These are phyloP conservation scores for Philhelius pedissequus DNA, from an alignment of 2,888 invertebrate species.

Conservation along the genomic window DNA sequence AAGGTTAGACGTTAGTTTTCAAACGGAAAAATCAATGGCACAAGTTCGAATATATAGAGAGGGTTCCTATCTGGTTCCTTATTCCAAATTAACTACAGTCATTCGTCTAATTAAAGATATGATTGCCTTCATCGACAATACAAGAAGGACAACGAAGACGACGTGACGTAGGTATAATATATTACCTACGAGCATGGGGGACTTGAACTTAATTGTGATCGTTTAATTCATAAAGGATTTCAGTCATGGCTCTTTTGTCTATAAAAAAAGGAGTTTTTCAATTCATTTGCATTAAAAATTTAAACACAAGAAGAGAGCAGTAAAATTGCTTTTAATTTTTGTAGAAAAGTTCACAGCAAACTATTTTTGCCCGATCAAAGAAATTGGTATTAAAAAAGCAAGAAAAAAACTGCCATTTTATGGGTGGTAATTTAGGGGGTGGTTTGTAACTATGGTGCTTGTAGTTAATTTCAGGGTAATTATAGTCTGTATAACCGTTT, in stretches of 20 bases:
- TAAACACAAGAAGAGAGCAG: not conserved
- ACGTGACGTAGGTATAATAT: no score
- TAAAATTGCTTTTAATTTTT: slow-evolving; percentile 18
- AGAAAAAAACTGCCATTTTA: not conserved
- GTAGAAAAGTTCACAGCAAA: not conserved
- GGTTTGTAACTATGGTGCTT: not conserved
- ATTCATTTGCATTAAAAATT: slow-evolving; percentile 66
- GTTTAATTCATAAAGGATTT: slow-evolving; percentile 49
- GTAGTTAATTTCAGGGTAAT: slow-evolving; percentile 64
- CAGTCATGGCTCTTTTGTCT: slow-evolving; percentile 12
- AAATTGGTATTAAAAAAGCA: not conserved
- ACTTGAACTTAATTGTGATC: slow-evolving; percentile 53
- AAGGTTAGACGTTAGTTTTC: slow-evolving; percentile 34
- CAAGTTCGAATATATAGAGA: not conserved
- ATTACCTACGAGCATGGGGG: not conserved
- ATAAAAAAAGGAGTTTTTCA: slow-evolving; percentile 20
- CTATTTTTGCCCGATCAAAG: slow-evolving; percentile 43
- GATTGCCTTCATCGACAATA: slow-evolving; percentile 50
- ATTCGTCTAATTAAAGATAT: slow-evolving; percentile 67
- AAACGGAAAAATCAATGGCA: slow-evolving; percentile 56
- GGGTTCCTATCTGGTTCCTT: not conserved
- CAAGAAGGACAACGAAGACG: not conserved
- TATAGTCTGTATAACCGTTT: slow-evolving; percentile 32
- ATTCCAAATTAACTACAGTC: not conserved
- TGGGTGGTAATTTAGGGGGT: slow-evolving; percentile 31